Evolutionary conservation across 2,888 invertebrate species (phyloP).

Genomic region (Corythucha ciliata): DNA sequence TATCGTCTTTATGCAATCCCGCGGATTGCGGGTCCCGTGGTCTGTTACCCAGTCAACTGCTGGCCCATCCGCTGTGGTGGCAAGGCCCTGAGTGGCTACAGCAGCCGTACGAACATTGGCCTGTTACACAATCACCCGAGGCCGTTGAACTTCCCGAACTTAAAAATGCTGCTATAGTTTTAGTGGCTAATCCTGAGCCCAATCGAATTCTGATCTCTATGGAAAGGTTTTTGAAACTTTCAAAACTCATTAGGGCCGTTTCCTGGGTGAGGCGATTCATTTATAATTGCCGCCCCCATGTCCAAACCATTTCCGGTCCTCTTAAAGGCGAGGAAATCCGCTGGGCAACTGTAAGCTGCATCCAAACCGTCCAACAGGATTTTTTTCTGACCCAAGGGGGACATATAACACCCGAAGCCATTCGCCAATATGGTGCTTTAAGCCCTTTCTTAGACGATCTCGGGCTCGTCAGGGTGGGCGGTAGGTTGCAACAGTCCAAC

Average conservation of each 20-base stretch:
- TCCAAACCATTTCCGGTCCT: neutral
- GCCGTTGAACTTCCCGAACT: neutral
- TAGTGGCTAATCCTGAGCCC: neutral
- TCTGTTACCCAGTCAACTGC: constrained; percentile 13
- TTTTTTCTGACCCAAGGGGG: neutral
- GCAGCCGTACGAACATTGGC: neutral
- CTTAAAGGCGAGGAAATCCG: neutral
- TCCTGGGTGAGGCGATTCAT: neutral
- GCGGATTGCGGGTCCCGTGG: constrained; percentile 36
- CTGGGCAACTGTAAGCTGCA: neutral
- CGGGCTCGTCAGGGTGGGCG: constrained; percentile 26
- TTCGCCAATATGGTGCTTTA: neutral
- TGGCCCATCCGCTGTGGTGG: constrained; percentile 24
- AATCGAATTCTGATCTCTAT: neutral
- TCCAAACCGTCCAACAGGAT: neutral
- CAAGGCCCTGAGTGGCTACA: constrained; percentile 13
- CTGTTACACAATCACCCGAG: neutral
- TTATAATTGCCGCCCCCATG: neutral
- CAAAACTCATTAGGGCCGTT: neutral
- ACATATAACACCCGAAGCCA: neutral
- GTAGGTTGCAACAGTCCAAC: constrained; percentile 10
- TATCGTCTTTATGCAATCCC: constrained; percentile 34
- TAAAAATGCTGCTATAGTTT: neutral
- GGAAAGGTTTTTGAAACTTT: neutral
- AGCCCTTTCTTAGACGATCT: constrained; percentile 6